Evolutionary conservation across 2,888 invertebrate species (phyloP).

Genomic region (Eupithecia tripunctaria): DNA sequence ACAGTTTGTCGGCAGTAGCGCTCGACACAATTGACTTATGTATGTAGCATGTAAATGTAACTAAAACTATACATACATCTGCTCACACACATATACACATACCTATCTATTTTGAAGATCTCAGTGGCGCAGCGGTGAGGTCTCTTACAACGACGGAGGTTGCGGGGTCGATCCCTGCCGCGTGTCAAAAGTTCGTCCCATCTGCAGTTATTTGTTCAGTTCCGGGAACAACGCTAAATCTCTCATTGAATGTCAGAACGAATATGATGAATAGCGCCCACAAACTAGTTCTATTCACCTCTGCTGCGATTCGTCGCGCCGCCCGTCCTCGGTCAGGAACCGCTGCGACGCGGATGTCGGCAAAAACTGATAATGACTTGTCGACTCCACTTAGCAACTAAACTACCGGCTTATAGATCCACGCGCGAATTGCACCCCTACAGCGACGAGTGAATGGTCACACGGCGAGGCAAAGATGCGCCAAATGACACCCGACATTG

Average conservation of each 20-base stretch:
- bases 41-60: no score
- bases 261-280: slow-evolving; percentile 26
- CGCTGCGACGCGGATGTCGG: neutral
- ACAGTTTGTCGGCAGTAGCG: no score
- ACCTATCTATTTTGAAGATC: neutral
- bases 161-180: neutral
- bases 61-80: no score
- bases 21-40: no score
- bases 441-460: neutral
- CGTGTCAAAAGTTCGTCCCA: neutral
- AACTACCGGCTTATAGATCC: slow-evolving; percentile 6
- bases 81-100: no score
- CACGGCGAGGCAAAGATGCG: neutral
- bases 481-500: neutral
- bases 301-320: slow-evolving; percentile 23
- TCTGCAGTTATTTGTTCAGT: slow-evolving; percentile 1
- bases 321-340: slow-evolving; percentile 27
- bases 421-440: neutral
- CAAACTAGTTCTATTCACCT: slow-evolving; percentile 22
- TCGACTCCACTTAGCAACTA: slow-evolving; percentile 28
- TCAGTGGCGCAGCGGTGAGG: no score
- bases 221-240: slow-evolving; percentile 12
- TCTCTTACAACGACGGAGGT: neutral
- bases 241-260: slow-evolving; percentile 29
- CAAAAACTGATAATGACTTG: slow-evolving; percentile 24